These are phyloP conservation scores for Emydocephalus ijimae DNA, from an alignment of 2,113 vertebrate genomes.

Conservation along the genomic window DNA sequence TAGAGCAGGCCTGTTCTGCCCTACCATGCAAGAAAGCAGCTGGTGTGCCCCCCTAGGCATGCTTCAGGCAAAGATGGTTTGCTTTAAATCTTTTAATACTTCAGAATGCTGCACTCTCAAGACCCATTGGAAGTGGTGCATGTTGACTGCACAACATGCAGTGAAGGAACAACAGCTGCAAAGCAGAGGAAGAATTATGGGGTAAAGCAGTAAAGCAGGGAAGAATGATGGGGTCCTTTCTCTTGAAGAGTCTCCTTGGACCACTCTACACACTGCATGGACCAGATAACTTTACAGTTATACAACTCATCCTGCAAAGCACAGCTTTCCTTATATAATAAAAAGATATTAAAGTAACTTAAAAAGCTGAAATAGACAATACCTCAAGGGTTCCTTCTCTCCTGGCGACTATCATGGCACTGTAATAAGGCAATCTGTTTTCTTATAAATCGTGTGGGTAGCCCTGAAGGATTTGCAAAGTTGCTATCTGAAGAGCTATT, in stretches of 20 bases:
- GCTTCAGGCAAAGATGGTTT: background rate
- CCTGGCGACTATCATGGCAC: background rate
- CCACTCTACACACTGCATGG: background rate
- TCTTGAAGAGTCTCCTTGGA: background rate
- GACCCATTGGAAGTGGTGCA: background rate
- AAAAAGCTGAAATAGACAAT: background rate
- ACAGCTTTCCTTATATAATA: background rate
- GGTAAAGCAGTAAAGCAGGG: background rate
- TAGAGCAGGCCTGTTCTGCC: background rate
- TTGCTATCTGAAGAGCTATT: background rate
- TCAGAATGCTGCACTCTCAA: background rate
- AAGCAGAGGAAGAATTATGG: background rate
- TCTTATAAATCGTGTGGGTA: conserved; percentile 52
- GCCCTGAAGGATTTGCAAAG: background rate
- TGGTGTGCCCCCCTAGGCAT: background rate
- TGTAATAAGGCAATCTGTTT: background rate
- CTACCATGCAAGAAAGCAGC: background rate
- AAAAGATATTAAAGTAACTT: background rate
- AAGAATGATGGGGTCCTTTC: background rate
- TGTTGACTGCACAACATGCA: background rate
- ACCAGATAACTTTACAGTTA: background rate
- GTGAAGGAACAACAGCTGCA: background rate
- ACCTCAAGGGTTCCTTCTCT: background rate
- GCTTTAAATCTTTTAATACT: background rate
- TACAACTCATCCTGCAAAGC: background rate